These are phyloP conservation scores for Sparus aurata DNA, from an alignment of 2,797 vertebrate species.

Conservation along the genomic window DNA sequence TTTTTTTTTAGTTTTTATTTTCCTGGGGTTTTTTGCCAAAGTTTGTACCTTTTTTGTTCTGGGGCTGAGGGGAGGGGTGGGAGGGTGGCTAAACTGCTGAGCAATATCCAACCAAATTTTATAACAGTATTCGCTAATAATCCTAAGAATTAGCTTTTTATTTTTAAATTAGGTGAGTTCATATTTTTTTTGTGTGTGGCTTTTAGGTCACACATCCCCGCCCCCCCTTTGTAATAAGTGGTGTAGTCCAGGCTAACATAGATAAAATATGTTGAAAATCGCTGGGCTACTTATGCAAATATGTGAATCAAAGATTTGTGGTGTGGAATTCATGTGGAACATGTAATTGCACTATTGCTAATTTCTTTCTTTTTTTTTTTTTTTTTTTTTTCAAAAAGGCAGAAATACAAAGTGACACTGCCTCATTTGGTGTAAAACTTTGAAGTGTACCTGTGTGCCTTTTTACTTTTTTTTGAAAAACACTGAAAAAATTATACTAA, in stretches of 20 bases:
- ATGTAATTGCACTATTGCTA: conserved; percentile 84
- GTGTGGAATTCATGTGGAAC: conserved; percentile 84
- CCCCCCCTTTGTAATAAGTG: conserved; percentile 47
- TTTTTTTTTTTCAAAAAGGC: conserved; percentile 30
- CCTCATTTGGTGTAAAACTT: conserved; percentile 81
- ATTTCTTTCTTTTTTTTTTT: conserved; percentile 61
- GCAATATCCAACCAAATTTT: conserved; percentile 77
- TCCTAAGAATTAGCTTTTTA: conserved; percentile 65
- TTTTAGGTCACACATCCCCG: conserved; percentile 35
- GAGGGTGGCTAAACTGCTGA: conserved; percentile 70
- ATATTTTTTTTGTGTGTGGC: conserved; percentile 46
- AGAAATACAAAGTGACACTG: conserved; percentile 83
- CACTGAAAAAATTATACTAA: conserved; percentile 99
- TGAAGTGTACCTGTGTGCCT: conserved; percentile 85
- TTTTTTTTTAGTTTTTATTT: conserved; percentile 7
- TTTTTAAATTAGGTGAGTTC: conserved; percentile 51
- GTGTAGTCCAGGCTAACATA: conserved; percentile 72
- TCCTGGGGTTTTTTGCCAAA: conserved; percentile 70
- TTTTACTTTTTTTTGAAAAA: conserved; percentile 87
- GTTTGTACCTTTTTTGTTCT: conserved; percentile 64
- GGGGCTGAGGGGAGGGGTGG: conserved; percentile 28
- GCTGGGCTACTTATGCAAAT: conserved; percentile 83
- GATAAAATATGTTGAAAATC: conserved; percentile 69
- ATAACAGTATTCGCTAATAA: conserved; percentile 74
- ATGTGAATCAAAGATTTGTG: conserved; percentile 82